Base-by-base conservation (phyloP, 2,113 vertebrate genomes). In the Ictalurus punctatus region DNA sequence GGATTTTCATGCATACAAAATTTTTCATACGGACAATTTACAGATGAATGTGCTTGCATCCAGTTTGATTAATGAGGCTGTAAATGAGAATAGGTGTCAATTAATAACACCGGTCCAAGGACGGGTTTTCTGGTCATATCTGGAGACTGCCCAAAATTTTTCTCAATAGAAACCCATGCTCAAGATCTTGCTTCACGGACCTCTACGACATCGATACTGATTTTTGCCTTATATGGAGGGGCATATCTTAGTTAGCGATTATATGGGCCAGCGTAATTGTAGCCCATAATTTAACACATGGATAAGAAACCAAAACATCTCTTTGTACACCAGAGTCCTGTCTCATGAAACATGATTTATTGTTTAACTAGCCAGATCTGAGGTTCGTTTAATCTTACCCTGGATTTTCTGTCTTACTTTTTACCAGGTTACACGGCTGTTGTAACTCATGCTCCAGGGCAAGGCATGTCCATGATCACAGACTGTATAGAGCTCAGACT, bases 181-280 rank as follows among this genome's bases (percentile, higher is more conserved):
- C n/a, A 71, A 71, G 67, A 40, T 10, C 71, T 37, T 25, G 19
- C 19, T 44, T 78, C 73, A 76, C 3, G 21, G 19, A 76, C 44
- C 40, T 78, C 10, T 13, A 23, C 30, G 44, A 83, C 82, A 61
- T 13, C 0, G 16, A 58, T 4, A 34, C 17, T 23, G 37, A 17
- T 27, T 61, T 76, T 61, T 48, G 14, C 14, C 37, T 63, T 63
- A 25, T 79, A 10, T 79, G 37, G 37, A 78, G 27, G 65, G 73
- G 3, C 59, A 40, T 34, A 17, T 2, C 16, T 30, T n/a, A 30
- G 58, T 86, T 86, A 86, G 37, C 73, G 37, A 86, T 86, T 87
- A 69, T n/a, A 80, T 87, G 40, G n/a, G 17, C 59, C 59, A 40
- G 86, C 61, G 37, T 81, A 81, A 10, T n/a, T n/a, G 27, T 67